Conservation (phyloP, 2,888 invertebrate species). For the Euplexia lucipara region DNA sequence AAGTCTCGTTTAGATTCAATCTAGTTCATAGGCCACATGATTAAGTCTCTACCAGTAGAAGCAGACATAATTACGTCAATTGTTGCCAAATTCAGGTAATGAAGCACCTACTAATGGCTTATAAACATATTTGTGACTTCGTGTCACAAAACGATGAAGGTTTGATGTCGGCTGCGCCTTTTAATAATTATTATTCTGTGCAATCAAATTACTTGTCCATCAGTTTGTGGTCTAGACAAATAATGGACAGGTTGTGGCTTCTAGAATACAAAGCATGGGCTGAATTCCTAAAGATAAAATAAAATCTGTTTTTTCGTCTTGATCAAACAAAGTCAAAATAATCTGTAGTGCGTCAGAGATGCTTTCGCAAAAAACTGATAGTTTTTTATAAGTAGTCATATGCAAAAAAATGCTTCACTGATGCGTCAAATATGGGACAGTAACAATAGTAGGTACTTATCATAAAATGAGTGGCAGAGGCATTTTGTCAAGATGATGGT, state of each 20-base stretch:
- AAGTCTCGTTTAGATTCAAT: neutral
- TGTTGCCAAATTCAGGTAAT: neutral
- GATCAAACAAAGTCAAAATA: no score
- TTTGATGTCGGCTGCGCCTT: neutral
- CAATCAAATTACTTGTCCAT: no score
- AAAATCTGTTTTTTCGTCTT: no score
- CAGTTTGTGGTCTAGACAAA: no score
- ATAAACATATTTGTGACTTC: neutral
- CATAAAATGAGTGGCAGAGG: no score
- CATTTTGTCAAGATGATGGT: no score
- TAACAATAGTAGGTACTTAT: no score
- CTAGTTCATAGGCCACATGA: neutral
- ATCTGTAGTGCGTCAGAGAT: no score
- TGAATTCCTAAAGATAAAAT: neutral
- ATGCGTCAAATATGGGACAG: no score
- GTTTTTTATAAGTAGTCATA: no score
- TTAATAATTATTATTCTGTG: neutral
- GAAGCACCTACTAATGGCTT: neutral
- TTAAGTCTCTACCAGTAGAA: neutral
- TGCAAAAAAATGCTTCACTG: no score
- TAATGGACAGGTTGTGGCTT: neutral
- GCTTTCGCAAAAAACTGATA: no score
- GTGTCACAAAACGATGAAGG: neutral
- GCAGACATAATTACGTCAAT: neutral
- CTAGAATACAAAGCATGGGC: neutral